A percentile compares a stretch with the other conserved stretches of the same genome.
phyloP scores from a whole-genome alignment of 2,888 invertebrate genomes.

The Leuctra nigra region DNA sequence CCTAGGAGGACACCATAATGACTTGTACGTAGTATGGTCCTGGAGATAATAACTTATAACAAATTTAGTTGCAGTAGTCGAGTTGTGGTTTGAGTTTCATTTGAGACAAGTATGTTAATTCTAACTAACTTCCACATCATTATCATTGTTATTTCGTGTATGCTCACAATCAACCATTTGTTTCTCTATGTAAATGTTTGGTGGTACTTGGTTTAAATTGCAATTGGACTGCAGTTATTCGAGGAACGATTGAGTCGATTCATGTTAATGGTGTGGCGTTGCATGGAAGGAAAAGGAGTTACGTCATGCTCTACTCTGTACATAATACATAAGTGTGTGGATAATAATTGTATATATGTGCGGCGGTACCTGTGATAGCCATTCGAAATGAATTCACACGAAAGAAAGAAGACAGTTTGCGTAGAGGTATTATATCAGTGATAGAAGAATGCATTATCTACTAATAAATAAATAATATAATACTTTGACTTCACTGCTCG shows the following conservation, averaged over 20 bases:
- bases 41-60: too few relatives aligned
- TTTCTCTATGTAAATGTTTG: slow-evolving; percentile 7
- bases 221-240: background rate
- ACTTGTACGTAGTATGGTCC: too few relatives aligned
- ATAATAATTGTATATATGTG: slow-evolving; percentile 22
- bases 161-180: slow-evolving; percentile 1
- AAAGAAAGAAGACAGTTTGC: slow-evolving; percentile 19
- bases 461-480: slow-evolving; percentile 19
- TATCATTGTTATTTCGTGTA: background rate
- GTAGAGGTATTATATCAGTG: slow-evolving; percentile 26
- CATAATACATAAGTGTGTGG: slow-evolving; percentile 5
- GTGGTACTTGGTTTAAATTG: background rate
- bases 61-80: background rate
- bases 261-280: background rate
- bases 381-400: slow-evolving; percentile 1
- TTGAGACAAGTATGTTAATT: too few relatives aligned
- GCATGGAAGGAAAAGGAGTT: background rate
- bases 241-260: background rate
- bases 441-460: slow-evolving; percentile 23
- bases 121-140: too few relatives aligned
- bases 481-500: background rate
- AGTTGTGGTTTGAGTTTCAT: too few relatives aligned
- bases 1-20: too few relatives aligned
- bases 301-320: slow-evolving; percentile 9
- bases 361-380: slow-evolving; percentile 30